Evolutionary conservation across 2,888 invertebrate genomes (phyloP), one percentile per base, ranked within the genome.

Genomic region (Psylliodes chrysocephalus): DNA sequence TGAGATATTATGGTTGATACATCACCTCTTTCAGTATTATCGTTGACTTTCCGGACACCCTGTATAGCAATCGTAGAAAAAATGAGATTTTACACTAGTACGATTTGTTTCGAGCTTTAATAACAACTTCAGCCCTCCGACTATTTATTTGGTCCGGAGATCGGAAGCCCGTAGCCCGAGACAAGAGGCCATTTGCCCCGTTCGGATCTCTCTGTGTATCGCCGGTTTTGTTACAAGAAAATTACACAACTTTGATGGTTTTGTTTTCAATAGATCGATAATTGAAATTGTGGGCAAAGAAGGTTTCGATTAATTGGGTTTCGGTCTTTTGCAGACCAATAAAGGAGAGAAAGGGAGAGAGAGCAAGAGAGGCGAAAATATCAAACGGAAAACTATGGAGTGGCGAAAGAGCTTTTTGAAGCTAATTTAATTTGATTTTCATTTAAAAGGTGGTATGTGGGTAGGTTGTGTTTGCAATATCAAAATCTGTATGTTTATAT

Each of bases 181-280:
- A 38, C 38, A 38, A 1, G 15, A 7, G 14, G 7, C 42, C 18
- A 42, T 30, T 25, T 12, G 49, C 49, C 28, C 28, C 15, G n/a
- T 49, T 22, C 2, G 15, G 49, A 6, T 49, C 17, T 33, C 17
- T 33, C 35, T 35, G 19, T 56, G 56, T 49, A 57, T 57, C 47
- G 47, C 47, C 22, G 56, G 56, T 56, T 55, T 57, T 57, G 57
- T 57, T 47, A 49, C 57, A 57, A 57, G 57, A 49, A 57, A 57
- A 57, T 57, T 57, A 57, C 57, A 57, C 18, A 38, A 47, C 47
- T 47, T 57, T 33, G 38, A 38, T 38, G 38, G 49, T 47, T 57
- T 46, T 57, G 38, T 35, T 33, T 47, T 47, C 47, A 49, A 57
- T 38, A 25, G 57, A 57, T 57, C 57, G 57, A 57, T 57, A 57